These are phyloP conservation scores for Anthopleura xanthogrammica DNA, from an alignment of 92 coral and sea anemone genomes.

Conservation along the genomic window DNA sequence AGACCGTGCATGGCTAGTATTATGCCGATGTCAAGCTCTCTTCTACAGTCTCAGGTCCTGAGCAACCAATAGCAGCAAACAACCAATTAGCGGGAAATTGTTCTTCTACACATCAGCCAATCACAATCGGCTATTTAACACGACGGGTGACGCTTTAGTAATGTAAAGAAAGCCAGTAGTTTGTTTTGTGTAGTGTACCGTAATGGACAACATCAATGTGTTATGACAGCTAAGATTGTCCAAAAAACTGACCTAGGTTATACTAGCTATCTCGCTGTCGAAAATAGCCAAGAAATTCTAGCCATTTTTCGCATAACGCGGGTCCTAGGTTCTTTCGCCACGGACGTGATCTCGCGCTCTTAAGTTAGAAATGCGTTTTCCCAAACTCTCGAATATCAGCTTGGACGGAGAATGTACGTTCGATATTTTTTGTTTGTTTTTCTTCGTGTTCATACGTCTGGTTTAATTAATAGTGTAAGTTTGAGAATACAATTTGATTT, in stretches of 20 bases:
- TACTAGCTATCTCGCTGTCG: constrained; percentile 71
- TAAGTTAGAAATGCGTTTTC: background rate
- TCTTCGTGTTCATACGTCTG: background rate
- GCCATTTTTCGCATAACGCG: constrained; percentile 54
- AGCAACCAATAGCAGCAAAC: constrained; percentile 91
- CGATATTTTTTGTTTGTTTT: background rate
- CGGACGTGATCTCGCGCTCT: constrained; percentile 12
- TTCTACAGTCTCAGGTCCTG: constrained; percentile 64
- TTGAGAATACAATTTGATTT: constrained; percentile 12
- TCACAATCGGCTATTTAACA: constrained; percentile 59
- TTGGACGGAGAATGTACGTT: background rate
- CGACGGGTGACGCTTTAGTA: constrained; percentile 87
- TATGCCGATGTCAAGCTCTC: constrained; percentile 67
- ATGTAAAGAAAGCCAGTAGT: constrained; percentile 86
- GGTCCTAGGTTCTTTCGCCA: background rate
- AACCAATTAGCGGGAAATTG: constrained; percentile 88
- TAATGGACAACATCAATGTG: constrained; percentile 86
- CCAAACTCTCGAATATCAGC: background rate
- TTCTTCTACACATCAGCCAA: constrained; percentile 63
- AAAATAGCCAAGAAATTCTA: constrained; percentile 47
- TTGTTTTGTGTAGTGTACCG: constrained; percentile 89
- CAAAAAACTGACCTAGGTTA: constrained; percentile 66
- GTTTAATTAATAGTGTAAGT: constrained; percentile 4
- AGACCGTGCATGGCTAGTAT: constrained; percentile 71
- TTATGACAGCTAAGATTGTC: constrained; percentile 86